Percentiles rank a stretch among this genome's conserved stretches.
phyloP scores from a whole-genome alignment of 2,797 vertebrate species.

The Smutsia gigantea region DNA sequence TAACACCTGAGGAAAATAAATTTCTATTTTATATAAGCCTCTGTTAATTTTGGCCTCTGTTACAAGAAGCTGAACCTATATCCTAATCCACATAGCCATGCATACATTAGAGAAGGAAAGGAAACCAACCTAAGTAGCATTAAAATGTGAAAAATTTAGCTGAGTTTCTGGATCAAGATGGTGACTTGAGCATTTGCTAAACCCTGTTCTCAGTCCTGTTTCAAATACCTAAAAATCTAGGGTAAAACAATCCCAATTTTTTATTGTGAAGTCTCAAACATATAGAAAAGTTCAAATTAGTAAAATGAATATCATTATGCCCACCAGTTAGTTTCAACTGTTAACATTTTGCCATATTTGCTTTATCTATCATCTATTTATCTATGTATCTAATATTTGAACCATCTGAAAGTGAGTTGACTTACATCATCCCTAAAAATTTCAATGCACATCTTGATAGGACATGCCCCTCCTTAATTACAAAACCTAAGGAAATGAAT shows the following conservation, averaged over 20 bases:
- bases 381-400: slow-evolving; percentile 27
- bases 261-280: slow-evolving; percentile 39
- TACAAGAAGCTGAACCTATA: not conserved
- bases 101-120: not conserved
- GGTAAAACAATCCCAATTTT: slow-evolving; percentile 18
- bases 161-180: slow-evolving; percentile 39
- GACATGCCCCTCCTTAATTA: not conserved
- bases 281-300: slow-evolving; percentile 47
- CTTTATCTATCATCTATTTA: not conserved
- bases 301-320: slow-evolving; percentile 6
- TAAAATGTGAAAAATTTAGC: slow-evolving; percentile 42
- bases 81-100: not conserved
- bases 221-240: slow-evolving; percentile 10
- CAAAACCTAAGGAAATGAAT: slow-evolving; percentile 25
- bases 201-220: not conserved
- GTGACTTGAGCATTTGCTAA: not conserved
- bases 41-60: not conserved
- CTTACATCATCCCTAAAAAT: slow-evolving; percentile 6
- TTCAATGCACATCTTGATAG: not conserved
- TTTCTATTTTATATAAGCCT: not conserved
- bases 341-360: slow-evolving; percentile 20
- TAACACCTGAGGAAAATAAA: slow-evolving; percentile 9
- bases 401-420: slow-evolving; percentile 24
- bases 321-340: slow-evolving; percentile 7
- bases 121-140: not conserved